phyloP scores from a whole-genome alignment of 2,113 vertebrate species.

The Pelusios castaneus region DNA sequence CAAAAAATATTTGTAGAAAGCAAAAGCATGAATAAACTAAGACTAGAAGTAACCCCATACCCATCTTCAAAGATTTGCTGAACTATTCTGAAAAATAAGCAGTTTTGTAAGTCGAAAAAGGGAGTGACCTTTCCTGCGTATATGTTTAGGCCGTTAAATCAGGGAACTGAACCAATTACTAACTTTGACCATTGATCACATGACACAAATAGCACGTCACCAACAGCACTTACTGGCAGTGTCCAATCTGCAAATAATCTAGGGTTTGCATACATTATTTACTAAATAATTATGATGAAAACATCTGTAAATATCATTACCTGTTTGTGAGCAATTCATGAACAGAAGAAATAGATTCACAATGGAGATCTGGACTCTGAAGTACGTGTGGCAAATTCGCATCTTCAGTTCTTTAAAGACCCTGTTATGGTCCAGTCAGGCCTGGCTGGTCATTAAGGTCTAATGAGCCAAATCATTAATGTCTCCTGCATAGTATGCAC shows the following conservation, averaged over 20 bases:
- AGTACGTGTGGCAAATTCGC: background rate
- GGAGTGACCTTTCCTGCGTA: background rate
- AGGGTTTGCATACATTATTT: conserved; percentile 11
- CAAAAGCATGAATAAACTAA: conserved; percentile 17
- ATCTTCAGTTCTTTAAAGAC: fast-evolving
- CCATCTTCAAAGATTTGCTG: conserved; percentile 28
- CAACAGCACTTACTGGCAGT: background rate
- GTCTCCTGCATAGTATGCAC: background rate
- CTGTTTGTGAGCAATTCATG: background rate
- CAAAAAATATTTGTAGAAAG: conserved; percentile 45
- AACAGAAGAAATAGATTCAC: background rate
- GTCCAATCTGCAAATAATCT: background rate
- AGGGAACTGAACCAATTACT: background rate
- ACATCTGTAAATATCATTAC: conserved; percentile 22
- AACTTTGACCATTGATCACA: conserved; percentile 1
- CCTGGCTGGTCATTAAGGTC: background rate
- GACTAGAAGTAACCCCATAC: background rate
- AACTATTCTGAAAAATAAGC: background rate
- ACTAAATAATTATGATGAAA: background rate
- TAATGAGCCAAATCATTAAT: background rate
- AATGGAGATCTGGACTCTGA: background rate
- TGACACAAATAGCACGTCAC: background rate
- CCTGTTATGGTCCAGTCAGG: background rate
- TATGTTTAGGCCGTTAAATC: background rate
- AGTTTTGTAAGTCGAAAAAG: background rate